A percentile compares a stretch with the other conserved stretches of the same genome.
Evolutionary conservation across 2,113 vertebrate genomes (phyloP).

Genomic region (Clarias magur): DNA sequence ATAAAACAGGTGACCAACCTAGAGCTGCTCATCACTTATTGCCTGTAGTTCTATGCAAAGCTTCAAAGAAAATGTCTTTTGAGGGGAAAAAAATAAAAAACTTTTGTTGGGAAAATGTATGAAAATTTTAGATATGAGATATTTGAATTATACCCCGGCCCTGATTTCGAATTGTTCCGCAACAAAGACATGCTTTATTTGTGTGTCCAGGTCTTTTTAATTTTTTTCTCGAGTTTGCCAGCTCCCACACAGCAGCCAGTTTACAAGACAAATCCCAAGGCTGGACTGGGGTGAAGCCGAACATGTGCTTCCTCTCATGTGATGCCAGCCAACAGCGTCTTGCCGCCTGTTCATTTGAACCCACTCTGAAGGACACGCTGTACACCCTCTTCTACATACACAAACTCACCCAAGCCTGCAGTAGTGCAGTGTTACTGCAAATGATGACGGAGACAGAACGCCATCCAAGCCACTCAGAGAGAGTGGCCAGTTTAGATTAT

Average conservation of each 20-base stretch:
- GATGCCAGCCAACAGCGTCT: too few species aligned
- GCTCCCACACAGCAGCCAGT: not conserved
- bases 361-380: not conserved
- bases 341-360: not conserved
- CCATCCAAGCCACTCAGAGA: not conserved
- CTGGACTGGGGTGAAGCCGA: not conserved
- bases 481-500: not conserved
- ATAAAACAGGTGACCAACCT: constrained; percentile 28
- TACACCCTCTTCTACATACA: not conserved
- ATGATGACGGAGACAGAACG: not conserved
- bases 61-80: constrained; percentile 8
- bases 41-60: constrained; percentile 26
- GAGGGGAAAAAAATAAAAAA: not conserved
- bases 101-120: not conserved
- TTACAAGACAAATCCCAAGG: not conserved
- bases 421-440: not conserved
- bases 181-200: not conserved
- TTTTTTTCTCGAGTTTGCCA: not conserved
- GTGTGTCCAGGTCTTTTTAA: not conserved
- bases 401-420: not conserved
- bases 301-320: not conserved
- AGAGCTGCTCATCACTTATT: constrained; percentile 21
- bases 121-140: not conserved
- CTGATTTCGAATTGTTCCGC: not conserved
- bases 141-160: not conserved